These are phyloP conservation scores for Silurus glanis DNA, from an alignment of 2,113 vertebrate genomes.

Conservation along the genomic window DNA sequence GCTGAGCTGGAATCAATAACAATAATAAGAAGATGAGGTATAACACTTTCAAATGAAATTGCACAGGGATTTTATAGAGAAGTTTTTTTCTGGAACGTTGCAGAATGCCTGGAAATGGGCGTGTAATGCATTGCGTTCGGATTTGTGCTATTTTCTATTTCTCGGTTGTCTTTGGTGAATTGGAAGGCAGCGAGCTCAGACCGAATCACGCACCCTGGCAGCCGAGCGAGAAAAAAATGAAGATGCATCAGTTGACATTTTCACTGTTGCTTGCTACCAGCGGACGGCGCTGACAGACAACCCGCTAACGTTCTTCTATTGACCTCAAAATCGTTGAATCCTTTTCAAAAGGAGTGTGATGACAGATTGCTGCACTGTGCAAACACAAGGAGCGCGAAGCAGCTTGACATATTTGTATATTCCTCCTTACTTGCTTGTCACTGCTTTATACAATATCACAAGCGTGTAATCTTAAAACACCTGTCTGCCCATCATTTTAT, in stretches of 20 bases:
- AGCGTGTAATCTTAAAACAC: slow-evolving; percentile 34
- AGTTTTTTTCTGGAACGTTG: not conserved
- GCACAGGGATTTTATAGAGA: not conserved
- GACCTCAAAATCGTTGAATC: slow-evolving; percentile 54
- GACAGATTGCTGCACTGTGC: slow-evolving; percentile 47
- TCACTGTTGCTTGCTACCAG: slow-evolving; percentile 31
- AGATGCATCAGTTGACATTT: slow-evolving; percentile 55
- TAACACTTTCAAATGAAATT: not conserved
- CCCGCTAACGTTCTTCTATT: slow-evolving; percentile 46
- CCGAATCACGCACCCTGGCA: not conserved
- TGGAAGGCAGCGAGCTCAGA: not conserved
- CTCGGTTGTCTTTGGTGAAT: not conserved
- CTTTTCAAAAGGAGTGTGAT: slow-evolving; percentile 47
- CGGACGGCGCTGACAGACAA: slow-evolving; percentile 54
- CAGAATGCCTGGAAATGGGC: not conserved
- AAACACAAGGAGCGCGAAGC: slow-evolving; percentile 44
- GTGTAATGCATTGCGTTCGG: not conserved
- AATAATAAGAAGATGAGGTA: not conserved
- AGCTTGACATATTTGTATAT: slow-evolving; percentile 50
- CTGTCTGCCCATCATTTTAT: slow-evolving; percentile 7
- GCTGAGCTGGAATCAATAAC: not conserved
- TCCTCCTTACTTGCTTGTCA: slow-evolving; percentile 18
- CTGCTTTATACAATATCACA: slow-evolving; percentile 26
- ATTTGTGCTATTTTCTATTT: not conserved
- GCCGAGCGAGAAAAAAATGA: slow-evolving; percentile 40